Conservation (phyloP, 2,113 vertebrate genomes). For the Thryonomys swinderianus region DNA sequence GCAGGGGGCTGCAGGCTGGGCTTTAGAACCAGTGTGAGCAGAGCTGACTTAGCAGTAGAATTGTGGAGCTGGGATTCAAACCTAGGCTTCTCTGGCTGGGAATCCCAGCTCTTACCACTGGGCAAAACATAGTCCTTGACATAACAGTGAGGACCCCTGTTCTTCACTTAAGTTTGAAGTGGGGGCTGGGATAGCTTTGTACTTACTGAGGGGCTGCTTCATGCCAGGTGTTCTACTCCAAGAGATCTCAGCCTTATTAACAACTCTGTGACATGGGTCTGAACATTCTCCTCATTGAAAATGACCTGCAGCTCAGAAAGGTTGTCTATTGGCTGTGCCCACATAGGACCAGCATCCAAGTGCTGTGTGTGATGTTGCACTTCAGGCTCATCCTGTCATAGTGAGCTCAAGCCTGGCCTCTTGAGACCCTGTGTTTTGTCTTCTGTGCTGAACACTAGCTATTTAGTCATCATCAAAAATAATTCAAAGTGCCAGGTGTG, state of each 20-base stretch:
- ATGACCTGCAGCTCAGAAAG: background rate
- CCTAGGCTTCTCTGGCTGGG: background rate
- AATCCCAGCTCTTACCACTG: background rate
- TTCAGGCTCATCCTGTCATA: background rate
- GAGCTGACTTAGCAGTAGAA: background rate
- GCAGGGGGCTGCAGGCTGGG: background rate
- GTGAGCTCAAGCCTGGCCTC: background rate
- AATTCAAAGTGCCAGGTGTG: too few species aligned
- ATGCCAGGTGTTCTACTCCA: background rate
- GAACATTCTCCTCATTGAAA: background rate
- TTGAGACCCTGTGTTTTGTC: background rate
- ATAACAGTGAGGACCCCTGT: background rate
- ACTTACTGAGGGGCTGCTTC: background rate
- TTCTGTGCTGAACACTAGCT: background rate
- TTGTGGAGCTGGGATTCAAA: background rate
- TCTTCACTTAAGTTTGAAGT: background rate
- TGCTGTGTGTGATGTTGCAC: background rate
- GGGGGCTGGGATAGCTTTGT: too few species aligned
- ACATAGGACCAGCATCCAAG: background rate
- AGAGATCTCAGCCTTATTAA: background rate
- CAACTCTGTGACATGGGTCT: background rate
- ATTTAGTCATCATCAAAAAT: background rate
- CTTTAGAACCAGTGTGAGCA: background rate
- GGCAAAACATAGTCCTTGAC: background rate
- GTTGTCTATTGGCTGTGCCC: background rate